Evolutionary conservation across 2,888 invertebrate genomes (phyloP), one percentile per base, ranked within the genome.

Genomic region (Branchellion lobata): DNA sequence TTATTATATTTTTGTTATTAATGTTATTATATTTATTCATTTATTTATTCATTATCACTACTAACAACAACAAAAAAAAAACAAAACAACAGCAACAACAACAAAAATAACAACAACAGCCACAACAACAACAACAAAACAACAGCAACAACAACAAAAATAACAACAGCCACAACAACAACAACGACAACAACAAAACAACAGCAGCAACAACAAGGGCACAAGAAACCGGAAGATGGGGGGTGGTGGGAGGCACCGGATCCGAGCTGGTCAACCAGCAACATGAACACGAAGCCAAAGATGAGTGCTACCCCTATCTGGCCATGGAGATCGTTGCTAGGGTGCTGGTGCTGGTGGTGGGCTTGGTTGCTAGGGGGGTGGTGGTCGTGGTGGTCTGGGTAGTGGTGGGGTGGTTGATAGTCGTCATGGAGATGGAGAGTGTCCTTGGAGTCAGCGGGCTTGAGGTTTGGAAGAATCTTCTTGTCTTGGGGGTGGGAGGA

Each of bases 211-310:
- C 47, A 47, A 14, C 47, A 47, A 8, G 18, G 18, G 11, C 47
- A 47, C 47, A 47, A 14, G 11, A 47, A 47, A 57, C 73, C 77
- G 27, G 77, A 18, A 18, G 68, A 33, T 21, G 33, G 24, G 34
- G 76, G 31, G 33, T 82, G 82, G 24, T 72, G 65, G 5, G 84
- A 84, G 8, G 86, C 85, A 21, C 88, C 84, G 5, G 86, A 85
- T 18, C 88, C 87, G 82, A 91, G 89, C 86, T 99, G 96, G 88
- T 99, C 99, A 0, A 99, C 93, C 18, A 99, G 88, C 82, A 99
- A 90, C 99, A 99, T 99, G 86, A 98, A 95, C 53, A 99, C 92
- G 87, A 99, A 99, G 21, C 99, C 97, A 80, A 95, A 88, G 21
- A 99, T 94, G 81, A 99, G 90, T 31, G 95, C 94, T 81, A 96